Evolutionary conservation across 2,888 invertebrate species (phyloP).

Genomic region (Cinara cedri): DNA sequence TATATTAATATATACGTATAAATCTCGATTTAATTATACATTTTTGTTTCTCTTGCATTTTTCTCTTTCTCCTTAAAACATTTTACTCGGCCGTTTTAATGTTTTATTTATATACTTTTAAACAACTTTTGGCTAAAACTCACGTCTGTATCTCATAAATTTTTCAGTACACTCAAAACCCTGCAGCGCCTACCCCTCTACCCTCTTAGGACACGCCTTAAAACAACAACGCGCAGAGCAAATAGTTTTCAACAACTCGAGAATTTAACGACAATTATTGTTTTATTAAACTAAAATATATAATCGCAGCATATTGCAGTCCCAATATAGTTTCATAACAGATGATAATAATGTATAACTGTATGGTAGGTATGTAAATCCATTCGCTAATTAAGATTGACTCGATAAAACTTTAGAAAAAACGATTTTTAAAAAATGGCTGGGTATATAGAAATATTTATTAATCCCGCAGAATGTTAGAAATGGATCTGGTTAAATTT

Average conservation of each 20-base stretch:
- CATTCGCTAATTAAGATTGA: no score
- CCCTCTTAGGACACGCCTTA: background rate
- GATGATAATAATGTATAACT: no score
- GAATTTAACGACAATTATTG: background rate
- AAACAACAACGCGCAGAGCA: background rate
- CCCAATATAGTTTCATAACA: no score
- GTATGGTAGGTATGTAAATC: no score
- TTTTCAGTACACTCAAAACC: constrained; percentile 23
- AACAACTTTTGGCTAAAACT: constrained; percentile 39
- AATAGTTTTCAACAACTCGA: background rate
- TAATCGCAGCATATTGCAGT: no score
- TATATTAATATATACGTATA: constrained; percentile 22
- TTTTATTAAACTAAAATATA: no score
- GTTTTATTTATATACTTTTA: constrained; percentile 49
- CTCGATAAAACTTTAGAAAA: no score
- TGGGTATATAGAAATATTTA: no score
- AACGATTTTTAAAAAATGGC: no score
- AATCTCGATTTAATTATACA: constrained; percentile 28
- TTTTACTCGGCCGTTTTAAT: constrained; percentile 1
- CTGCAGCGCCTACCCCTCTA: background rate
- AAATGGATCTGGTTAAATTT: background rate
- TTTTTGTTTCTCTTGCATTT: constrained; percentile 13
- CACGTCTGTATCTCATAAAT: constrained; percentile 22
- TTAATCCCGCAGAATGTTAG: background rate
- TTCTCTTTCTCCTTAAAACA: constrained; percentile 8